Conservation (phyloP, 2,113 vertebrate genomes). For the Takifugu flavidus region DNA sequence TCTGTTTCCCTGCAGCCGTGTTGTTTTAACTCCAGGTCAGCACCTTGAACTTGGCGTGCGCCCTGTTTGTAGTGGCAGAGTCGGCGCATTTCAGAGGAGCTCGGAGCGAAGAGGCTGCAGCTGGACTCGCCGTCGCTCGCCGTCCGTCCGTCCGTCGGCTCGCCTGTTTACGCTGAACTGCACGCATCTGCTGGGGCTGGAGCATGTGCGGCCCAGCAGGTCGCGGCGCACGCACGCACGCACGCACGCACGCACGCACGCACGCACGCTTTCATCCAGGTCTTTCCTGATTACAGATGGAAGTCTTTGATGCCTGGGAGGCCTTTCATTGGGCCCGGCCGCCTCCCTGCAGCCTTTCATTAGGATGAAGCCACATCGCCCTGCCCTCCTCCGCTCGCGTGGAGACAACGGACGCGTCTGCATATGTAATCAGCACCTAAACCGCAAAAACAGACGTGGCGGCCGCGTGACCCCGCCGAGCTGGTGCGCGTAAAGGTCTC, state of each 20-base stretch:
- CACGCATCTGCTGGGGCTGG: background rate
- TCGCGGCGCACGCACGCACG: constrained; percentile 19
- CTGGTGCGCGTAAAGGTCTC: constrained; percentile 14
- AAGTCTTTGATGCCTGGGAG: constrained; percentile 54
- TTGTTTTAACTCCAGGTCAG: constrained; percentile 48
- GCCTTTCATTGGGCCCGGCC: constrained; percentile 54
- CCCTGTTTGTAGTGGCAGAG: constrained; percentile 36
- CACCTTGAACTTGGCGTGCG: constrained; percentile 18
- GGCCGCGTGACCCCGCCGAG: background rate
- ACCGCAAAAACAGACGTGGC: constrained; percentile 2
- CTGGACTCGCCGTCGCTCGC: background rate
- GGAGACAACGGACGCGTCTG: constrained; percentile 19
- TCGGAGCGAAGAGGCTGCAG: background rate
- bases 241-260: too few species aligned
- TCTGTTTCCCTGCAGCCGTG: constrained; percentile 32
- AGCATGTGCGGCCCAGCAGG: constrained; percentile 26
- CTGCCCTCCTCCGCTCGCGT: background rate
- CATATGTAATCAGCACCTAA: constrained; percentile 25
- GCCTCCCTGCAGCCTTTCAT: constrained; percentile 52
- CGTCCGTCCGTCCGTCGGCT: too few species aligned
- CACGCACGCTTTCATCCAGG: constrained; percentile 41
- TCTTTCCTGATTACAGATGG: constrained; percentile 55
- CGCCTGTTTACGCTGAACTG: background rate
- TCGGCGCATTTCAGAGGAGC: constrained; percentile 8
- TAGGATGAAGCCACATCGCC: constrained; percentile 31